Conservation (phyloP, 2,113 vertebrate species). For the Arizona elegans region DNA sequence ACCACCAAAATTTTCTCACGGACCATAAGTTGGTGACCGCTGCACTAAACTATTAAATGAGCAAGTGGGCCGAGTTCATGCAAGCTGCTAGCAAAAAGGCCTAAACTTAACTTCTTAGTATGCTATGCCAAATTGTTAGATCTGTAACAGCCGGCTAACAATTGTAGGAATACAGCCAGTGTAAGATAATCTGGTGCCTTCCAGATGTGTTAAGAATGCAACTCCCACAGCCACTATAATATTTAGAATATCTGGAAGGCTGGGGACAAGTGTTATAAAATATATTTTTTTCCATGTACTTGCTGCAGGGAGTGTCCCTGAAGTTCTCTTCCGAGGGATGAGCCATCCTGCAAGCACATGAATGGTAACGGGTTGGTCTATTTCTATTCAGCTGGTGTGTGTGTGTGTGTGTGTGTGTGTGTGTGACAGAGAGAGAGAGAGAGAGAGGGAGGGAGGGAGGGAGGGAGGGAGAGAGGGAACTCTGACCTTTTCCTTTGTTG, state of each 20-base stretch:
- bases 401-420: not conserved
- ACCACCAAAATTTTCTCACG: too few species aligned
- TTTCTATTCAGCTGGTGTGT: constrained; percentile 53
- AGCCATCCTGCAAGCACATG: not conserved
- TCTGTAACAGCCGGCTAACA: not conserved
- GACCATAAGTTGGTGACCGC: too few species aligned
- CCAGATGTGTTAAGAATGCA: not conserved
- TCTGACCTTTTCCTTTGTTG: constrained; percentile 65
- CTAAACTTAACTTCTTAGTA: not conserved
- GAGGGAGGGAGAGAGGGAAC: constrained; percentile 48
- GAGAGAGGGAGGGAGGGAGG: too few species aligned
- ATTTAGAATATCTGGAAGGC: not conserved
- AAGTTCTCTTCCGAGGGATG: constrained; percentile 18
- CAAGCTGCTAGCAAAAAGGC: not conserved
- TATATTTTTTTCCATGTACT: not conserved
- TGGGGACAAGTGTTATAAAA: not conserved
- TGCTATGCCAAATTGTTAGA: not conserved
- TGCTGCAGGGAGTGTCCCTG: not conserved
- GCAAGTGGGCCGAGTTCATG: not conserved
- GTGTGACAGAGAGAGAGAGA: too few species aligned
- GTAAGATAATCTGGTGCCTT: not conserved
- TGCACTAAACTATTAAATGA: not conserved
- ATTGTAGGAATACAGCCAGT: not conserved
- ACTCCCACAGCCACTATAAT: not conserved
- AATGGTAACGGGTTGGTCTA: constrained; percentile 32